Conservation (phyloP, 2,113 vertebrate genomes). For the Australoheros scitulus region DNA sequence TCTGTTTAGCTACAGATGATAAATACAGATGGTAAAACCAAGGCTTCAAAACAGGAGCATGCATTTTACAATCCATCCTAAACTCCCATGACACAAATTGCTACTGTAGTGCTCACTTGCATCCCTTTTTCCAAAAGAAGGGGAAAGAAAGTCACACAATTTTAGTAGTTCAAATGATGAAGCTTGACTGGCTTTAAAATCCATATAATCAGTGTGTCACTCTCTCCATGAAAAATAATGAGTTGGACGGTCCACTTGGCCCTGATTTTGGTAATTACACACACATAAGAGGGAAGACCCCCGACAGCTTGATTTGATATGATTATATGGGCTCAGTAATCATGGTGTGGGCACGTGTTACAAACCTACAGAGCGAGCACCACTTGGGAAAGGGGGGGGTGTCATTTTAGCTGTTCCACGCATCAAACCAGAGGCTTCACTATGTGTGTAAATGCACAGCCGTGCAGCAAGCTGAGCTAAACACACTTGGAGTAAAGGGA, state of each 20-base stretch:
- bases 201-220: conserved; percentile 7
- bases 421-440: neutral
- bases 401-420: neutral
- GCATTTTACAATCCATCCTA: neutral
- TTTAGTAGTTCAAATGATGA: neutral
- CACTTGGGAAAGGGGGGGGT: neutral
- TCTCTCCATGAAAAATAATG: neutral
- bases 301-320: conserved; percentile 1
- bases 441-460: neutral
- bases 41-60: neutral
- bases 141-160: neutral
- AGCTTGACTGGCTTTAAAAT: neutral
- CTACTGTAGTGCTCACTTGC: neutral
- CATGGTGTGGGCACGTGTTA: neutral
- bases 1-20: too few relatives aligned
- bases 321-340: neutral
- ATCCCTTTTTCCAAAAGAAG: neutral
- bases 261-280: neutral
- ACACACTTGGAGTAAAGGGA: neutral
- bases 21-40: neutral
- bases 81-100: neutral
- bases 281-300: neutral
- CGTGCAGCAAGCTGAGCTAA: neutral
- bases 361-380: neutral
- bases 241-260: neutral